Evolutionary conservation across 2,888 invertebrate species (phyloP), one percentile per base, ranked within the genome.

Genomic region (Drymonia ruficornis): DNA sequence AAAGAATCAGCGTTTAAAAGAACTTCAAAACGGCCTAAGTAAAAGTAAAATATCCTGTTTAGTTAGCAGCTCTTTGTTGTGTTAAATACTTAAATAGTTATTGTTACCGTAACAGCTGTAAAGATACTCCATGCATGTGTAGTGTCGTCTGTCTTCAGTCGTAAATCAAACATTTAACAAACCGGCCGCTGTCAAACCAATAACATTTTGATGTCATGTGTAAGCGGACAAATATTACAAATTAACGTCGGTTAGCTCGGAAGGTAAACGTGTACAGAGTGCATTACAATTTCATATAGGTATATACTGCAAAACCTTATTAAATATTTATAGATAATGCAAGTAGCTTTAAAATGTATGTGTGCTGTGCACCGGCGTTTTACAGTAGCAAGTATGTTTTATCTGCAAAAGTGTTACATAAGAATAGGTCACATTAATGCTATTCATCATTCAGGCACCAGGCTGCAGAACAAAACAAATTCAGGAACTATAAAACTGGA

Each of bases 111-210:
- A 76, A 66, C 67, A 70, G 59, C 73, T 75, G 72, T 79, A 76
- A 79, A 76, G 61, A 52, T 61, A 57, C 65, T 58, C 56, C 56
- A 50, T 56, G 63, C 65, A 50, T 56, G 64, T 65, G 72, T 67
- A 67, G 65, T 64, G 75, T 76, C 73, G 69, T 72, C 76, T 74
- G 76, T 79, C 77, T 80, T 74, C 66, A 65, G 56, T 63, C 76
- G 74, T 87, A 87, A 86, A 87, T 87, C 85, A 87, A 78, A 81
- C 82, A 80, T 85, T 86, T 85, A 86, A 82, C 79, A 76, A 80
- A 78, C 80, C 50, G 67, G 67, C 69, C 71, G 70, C 80, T 84
- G 86, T 82, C 83, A 74, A 74, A 75, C 83, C 83, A 84, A 85
- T 85, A 85, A 86, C 80, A 74, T 76, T 79, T 80, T 76, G 79